Base-by-base conservation (phyloP, 2,797 vertebrate species). In the Neomorphus geoffroyi region DNA sequence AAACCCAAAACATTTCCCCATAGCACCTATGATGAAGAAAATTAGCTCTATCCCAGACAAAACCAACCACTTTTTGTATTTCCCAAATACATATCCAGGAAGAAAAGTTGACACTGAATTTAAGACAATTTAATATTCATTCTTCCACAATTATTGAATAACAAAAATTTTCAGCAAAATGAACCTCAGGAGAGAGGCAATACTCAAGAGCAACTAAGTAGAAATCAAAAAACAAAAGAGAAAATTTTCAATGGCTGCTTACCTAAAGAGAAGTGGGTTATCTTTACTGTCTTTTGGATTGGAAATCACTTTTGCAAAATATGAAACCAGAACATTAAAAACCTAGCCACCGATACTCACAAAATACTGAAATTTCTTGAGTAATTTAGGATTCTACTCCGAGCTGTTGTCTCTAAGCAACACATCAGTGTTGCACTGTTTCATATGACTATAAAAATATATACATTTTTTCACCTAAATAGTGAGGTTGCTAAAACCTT, bases 321-420 rank as follows among this genome's bases (percentile, higher is more conserved):
- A 67, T 6, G 11, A 93, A 91, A 73, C 5, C 43, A 67, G 53
- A 67, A 19, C 35, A 39, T 30, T 32, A 77, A 72, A 60, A 60
- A 64, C 51, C 23, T 77, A 46, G 30, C 64, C 69, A 60, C 39
- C 45, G 56, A 72, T 80, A 46, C 28, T 46, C 50, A 43, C 15
- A 48, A 57, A 69, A 51, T 70, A 33, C 35, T 80, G 46, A 87
- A 60, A 80, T 64, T 73, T 56, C 41, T 80, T 73, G 23, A 80
- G 80, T 80, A 73, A 90, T 87, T 92, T 73, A 57, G 43, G 65
- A 58, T 67, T 80, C 70, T 87, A 27, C 51, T 89, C 58, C 92
- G 60, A 93, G 79, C 60, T 54, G 60, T 88, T 92, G 82, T 96
- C 85, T 96, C 93, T 84, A 96, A 96, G 92, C 94, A 95, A 91